These are phyloP conservation scores for Mantis religiosa DNA, from an alignment of 2,888 invertebrate genomes.

Conservation along the genomic window DNA sequence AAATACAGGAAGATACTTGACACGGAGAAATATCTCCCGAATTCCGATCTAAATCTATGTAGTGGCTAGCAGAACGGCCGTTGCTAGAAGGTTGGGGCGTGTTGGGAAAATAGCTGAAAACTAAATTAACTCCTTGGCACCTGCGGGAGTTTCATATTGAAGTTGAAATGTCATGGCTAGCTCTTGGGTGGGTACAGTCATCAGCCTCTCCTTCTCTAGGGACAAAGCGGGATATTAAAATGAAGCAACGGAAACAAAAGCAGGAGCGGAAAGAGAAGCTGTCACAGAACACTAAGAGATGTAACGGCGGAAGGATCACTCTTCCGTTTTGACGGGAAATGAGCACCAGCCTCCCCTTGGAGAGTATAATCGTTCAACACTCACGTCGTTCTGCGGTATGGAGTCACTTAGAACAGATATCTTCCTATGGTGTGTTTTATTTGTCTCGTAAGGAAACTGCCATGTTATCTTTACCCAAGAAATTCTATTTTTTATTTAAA, in stretches of 20 bases:
- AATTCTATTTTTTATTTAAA: too few species aligned
- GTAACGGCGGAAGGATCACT: neutral
- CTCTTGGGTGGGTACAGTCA: neutral
- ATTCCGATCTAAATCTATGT: too few species aligned
- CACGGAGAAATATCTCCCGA: too few species aligned
- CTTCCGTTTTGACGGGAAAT: neutral
- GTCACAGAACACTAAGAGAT: neutral
- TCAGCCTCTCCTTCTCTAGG: neutral
- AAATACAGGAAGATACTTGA: too few species aligned
- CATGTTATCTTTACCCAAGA: too few species aligned
- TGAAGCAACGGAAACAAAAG: neutral
- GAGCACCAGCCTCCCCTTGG: neutral
- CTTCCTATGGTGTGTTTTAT: too few species aligned
- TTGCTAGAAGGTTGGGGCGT: neutral
- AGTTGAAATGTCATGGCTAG: neutral
- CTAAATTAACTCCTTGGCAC: neutral
- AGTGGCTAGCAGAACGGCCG: too few species aligned
- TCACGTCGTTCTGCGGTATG: neutral
- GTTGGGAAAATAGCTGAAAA: neutral
- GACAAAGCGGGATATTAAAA: neutral
- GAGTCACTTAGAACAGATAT: neutral
- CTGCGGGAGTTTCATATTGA: neutral
- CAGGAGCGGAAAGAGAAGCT: neutral
- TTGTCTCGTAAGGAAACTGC: too few species aligned
- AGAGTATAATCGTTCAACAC: neutral